Evolutionary conservation across 1,140 invertebrate genomes (phyloP), one percentile per base, ranked within the genome.

Genomic region (Lordiphosa clarofinis): DNA sequence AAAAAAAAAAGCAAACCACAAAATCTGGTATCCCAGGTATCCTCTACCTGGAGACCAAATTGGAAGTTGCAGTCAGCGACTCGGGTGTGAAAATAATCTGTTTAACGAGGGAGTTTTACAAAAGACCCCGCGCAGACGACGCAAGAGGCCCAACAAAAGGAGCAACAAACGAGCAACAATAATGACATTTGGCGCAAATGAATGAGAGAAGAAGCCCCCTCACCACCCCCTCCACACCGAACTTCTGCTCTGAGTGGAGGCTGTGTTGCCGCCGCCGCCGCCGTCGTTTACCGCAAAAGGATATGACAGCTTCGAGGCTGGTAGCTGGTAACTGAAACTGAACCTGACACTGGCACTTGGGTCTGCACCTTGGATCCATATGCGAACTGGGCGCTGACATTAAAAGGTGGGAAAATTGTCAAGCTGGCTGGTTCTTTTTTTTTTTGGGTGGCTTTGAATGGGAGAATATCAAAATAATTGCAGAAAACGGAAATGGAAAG

Each of bases 161-260:
- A 24, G 62, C 74, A 82, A 84, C 76, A 84, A 82, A 82, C 76
- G 68, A 82, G 78, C 78, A 84, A 70, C 78, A 82, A 82, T 82
- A 84, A 84, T 84, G 78, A 82, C 78, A 82, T 82, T 82, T 82
- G 73, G 78, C 78, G 78, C 79, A 86, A 84, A 84, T 84, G 78
- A 84, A 84, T 82, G 72, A 72, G 78, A 69, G 63, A 67, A 61
- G 58, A 64, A 59, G n/a, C 58, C 76, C 11, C 49, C 37, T 8
- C 15, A 8, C 13, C 31, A 38, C 24, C 7, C 36, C 12, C 5
- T 19, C 3, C 12, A n/a, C 10, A 10, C 13, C 28, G 36, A 9
- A 24, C 15, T 28, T 0, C 2, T 36, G 6, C n/a, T 36, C 21
- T 24, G 21, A 24, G 21, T 5, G 21, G 21, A 24, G 28, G 47